Conservation (phyloP, 1,140 invertebrate genomes). For the Philopotamus ludificatus region DNA sequence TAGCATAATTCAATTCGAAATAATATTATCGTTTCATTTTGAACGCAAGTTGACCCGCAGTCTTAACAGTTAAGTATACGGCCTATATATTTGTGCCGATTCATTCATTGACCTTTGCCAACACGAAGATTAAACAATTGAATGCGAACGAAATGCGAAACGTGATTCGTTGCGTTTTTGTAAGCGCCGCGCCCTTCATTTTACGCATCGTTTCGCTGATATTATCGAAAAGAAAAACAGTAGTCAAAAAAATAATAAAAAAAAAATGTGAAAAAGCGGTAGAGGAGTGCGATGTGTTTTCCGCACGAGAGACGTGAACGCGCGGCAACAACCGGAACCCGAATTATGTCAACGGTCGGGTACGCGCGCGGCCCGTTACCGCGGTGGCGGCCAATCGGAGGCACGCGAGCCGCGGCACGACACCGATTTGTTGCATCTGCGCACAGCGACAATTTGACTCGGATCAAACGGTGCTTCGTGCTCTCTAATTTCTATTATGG, state of each 20-base stretch:
- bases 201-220: neutral
- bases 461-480: neutral
- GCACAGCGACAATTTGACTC: neutral
- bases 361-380: neutral
- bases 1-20: too few relatives aligned
- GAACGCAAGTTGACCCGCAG: too few relatives aligned
- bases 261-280: neutral
- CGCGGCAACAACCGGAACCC: constrained; percentile 21
- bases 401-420: neutral
- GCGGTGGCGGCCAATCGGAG: neutral
- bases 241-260: neutral
- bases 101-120: too few relatives aligned
- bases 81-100: too few relatives aligned
- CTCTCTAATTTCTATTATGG: neutral
- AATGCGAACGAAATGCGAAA: constrained; percentile 5
- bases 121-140: too few relatives aligned
- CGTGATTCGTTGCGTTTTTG: constrained; percentile 8
- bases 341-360: constrained; percentile 18
- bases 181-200: neutral
- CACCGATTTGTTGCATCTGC: neutral
- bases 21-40: too few relatives aligned
- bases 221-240: neutral
- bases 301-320: constrained; percentile 23
- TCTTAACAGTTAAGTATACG: too few relatives aligned
- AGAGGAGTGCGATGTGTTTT: constrained; percentile 2